These are phyloP conservation scores for Terrapene triunguis DNA, from an alignment of 2,113 vertebrate genomes.

Conservation along the genomic window DNA sequence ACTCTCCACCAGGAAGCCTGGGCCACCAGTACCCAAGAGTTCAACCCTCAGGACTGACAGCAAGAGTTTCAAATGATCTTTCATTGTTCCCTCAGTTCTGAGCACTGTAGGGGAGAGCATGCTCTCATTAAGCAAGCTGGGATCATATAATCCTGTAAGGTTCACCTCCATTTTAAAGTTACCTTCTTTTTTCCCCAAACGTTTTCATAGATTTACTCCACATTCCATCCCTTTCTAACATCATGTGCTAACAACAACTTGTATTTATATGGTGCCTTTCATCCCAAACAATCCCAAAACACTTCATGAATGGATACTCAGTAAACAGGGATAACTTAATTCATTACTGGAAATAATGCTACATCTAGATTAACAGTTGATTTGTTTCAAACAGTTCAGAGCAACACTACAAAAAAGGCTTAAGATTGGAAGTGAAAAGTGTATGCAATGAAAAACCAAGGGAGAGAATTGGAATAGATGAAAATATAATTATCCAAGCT, in stretches of 20 bases:
- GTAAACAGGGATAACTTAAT: conserved; percentile 36
- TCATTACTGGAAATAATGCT: conserved; percentile 8
- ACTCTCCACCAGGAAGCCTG: background rate
- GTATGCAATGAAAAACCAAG: background rate
- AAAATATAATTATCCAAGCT: background rate
- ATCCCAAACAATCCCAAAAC: background rate
- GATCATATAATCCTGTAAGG: background rate
- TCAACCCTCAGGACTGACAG: background rate
- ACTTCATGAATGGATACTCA: conserved; percentile 7
- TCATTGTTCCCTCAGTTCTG: background rate
- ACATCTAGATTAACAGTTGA: conserved; percentile 8
- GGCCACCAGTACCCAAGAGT: background rate
- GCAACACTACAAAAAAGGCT: background rate
- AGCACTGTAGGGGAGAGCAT: background rate
- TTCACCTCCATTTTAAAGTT: background rate
- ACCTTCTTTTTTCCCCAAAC: background rate
- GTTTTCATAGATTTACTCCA: background rate
- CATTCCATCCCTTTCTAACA: background rate
- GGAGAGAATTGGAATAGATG: background rate
- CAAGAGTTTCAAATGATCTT: background rate
- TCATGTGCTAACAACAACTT: background rate
- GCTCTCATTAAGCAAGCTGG: background rate
- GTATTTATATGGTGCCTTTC: background rate
- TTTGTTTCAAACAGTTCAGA: background rate
- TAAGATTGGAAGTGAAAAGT: background rate